Base-by-base conservation (phyloP, 2,797 vertebrate genomes). In the Parotocinclus haroldoi region DNA sequence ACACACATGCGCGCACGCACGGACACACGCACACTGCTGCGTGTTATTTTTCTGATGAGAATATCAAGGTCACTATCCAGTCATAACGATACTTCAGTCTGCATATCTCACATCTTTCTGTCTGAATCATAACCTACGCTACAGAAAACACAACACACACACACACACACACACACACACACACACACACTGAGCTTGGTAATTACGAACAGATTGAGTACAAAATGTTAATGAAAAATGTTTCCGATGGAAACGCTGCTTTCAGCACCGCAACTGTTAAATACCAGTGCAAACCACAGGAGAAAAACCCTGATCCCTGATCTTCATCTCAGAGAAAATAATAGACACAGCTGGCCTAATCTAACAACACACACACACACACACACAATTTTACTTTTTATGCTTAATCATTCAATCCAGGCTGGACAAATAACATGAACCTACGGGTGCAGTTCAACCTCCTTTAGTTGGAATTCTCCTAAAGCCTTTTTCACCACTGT, bases 61-160 rank as follows among this genome's bases (percentile, higher is more conserved):
- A 82, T 76, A 80, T 72, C 27, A 61, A 83, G 79, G 82, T 84
- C 76, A 70, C 45, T 76, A 71, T 66, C 80, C 54, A 70, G 67
- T 76, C 75, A 76, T 70, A 76, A 44, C 27, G 71, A 76, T 73
- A 76, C 75, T 62, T 58, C 71, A 63, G 63, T 63, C 59, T 46
- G 59, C 67, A 52, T 70, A 66, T 69, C 58, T 73, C 48, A 58
- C 42, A 62, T 59, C 58, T 73, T 63, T 73, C 71, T 67, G n/a
- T 76, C 63, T 76, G 74, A 76, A 57, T 76, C 70, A 76, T 64
- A 65, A 27, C 66, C 66, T 52, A 42, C 11, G 0, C 17, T 38
- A 27, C 27, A 27, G 27, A 51, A 10, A 39, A 58, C 72, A 51
- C 66, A 58, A 69, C 53, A 46, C 53, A 53, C 19, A 16, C 27